Base-by-base conservation (phyloP, 2,797 vertebrate genomes). In the Notolabrus celidotus region DNA sequence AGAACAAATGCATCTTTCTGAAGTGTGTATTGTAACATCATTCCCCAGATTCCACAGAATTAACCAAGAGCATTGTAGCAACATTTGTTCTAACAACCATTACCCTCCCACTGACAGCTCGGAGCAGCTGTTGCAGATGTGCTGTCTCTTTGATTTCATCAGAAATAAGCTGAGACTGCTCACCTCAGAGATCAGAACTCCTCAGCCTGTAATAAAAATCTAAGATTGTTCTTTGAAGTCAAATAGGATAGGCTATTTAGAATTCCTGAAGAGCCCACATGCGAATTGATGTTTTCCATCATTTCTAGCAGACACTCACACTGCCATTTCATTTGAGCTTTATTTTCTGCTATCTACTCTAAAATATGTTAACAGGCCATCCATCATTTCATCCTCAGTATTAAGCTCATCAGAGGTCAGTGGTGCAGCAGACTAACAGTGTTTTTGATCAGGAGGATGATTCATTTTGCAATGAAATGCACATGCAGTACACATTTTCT, bases 71-170 rank as follows among this genome's bases (percentile, higher is more conserved):
- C 64, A 56, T 25, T 58, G 60, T 56, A 61, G 78, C 71, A 82
- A 70, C 64, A 79, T 85, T 84, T 82, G 74, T 80, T 88, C 80
- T 62, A 31, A 60, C 50, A 77, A 63, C 57, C 34, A 67, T 71
- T 63, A 77, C 67, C 67, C 75, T 82, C 82, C 77, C 76, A 73
- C 71, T 57, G 72, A 85, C 57, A 50, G 73, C 68, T 82, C 65
- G 49, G 43, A 77, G 61, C 72, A 70, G 65, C 73, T 70, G 69
- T 67, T 64, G 39, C 60, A 82, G 74, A 82, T 60, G 55, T 51
- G 38, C 60, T 42, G 65, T 43, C 56, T 74, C 75, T 66, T 61
- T 59, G 54, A 76, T 76, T 74, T 59, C 56, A n/a, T 57, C 14
- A 49, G 14, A 70, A 67, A 64, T 16, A 11, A 34, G 53, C 56